Evolutionary conservation across 1,140 invertebrate species (phyloP).

Genomic region (Grapholita molesta): DNA sequence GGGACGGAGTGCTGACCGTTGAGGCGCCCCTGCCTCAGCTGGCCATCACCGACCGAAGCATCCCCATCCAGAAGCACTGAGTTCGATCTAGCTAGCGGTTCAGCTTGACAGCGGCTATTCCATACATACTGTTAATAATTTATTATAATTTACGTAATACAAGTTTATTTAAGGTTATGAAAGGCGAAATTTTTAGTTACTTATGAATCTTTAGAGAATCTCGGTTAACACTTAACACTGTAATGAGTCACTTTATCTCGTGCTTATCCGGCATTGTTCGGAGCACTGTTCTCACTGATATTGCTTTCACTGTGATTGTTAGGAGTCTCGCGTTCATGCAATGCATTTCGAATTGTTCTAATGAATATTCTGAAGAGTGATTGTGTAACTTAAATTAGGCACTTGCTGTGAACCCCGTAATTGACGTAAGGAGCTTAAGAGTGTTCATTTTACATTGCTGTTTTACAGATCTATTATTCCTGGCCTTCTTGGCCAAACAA

Average conservation of each 20-base stretch:
- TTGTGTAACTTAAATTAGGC: slow-evolving; percentile 10
- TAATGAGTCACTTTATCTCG: slow-evolving; percentile 41
- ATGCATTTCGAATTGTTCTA: slow-evolving; percentile 47
- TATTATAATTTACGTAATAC: slow-evolving; percentile 71
- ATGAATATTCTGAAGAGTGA: slow-evolving; percentile 39
- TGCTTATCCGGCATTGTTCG: slow-evolving; percentile 39
- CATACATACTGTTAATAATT: slow-evolving; percentile 73
- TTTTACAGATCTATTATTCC: not conserved
- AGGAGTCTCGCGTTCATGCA: slow-evolving; percentile 41
- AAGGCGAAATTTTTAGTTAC: slow-evolving; percentile 58
- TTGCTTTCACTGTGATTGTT: slow-evolving; percentile 67
- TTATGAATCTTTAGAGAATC: slow-evolving; percentile 73
- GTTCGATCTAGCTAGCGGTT: slow-evolving; percentile 34
- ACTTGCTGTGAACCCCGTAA: not conserved
- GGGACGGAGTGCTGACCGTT: slow-evolving; percentile 95
- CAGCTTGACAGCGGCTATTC: slow-evolving; percentile 64
- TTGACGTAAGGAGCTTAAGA: slow-evolving; percentile 5
- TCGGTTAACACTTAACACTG: slow-evolving; percentile 57
- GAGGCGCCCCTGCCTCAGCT: slow-evolving; percentile 94
- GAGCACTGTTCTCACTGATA: slow-evolving; percentile 48
- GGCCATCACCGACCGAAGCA: slow-evolving; percentile 76
- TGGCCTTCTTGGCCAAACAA: not conserved
- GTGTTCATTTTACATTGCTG: slow-evolving; percentile 7
- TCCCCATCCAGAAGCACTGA: slow-evolving; percentile 78
- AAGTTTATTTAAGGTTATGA: slow-evolving; percentile 58